These are phyloP conservation scores for Agrypnus murinus DNA, from an alignment of 2,888 invertebrate genomes.

Conservation along the genomic window DNA sequence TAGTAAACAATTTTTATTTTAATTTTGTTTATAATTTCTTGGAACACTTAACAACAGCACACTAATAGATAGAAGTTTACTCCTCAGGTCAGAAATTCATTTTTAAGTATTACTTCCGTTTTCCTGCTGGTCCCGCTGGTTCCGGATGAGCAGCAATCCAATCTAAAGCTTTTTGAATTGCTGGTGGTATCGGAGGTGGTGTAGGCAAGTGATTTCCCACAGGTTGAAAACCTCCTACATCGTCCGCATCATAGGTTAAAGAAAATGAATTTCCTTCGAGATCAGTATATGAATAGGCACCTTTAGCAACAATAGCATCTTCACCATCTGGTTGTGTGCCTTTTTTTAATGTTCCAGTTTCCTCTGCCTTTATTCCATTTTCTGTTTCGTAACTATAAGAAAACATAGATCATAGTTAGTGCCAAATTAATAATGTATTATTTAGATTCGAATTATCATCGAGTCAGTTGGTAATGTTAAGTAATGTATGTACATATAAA, in stretches of 20 bases:
- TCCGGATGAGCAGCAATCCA: constrained; percentile 79
- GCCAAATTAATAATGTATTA: constrained; percentile 1
- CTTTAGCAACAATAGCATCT: constrained; percentile 80
- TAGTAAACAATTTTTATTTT: not conserved
- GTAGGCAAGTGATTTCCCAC: constrained; percentile 84
- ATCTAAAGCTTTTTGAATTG: constrained; percentile 83
- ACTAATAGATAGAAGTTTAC: not conserved
- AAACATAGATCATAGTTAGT: constrained; percentile 8
- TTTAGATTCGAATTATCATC: no score
- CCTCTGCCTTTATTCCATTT: constrained; percentile 87
- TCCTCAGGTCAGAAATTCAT: not conserved
- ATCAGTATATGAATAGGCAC: constrained; percentile 80
- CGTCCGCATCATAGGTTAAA: constrained; percentile 82
- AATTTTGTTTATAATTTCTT: constrained; percentile 1
- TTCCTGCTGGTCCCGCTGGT: constrained; percentile 64
- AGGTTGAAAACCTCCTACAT: constrained; percentile 76
- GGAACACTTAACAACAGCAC: no score
- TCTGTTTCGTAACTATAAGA: constrained; percentile 89
- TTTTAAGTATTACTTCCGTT: not conserved
- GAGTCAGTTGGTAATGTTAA: no score
- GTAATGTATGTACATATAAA: no score
- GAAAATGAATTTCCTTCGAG: constrained; percentile 82
- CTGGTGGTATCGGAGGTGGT: constrained; percentile 84
- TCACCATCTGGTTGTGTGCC: constrained; percentile 79
- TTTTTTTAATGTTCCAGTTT: constrained; percentile 85